These are phyloP conservation scores for Acleris holmiana DNA, from an alignment of 2,888 invertebrate genomes.

Conservation along the genomic window DNA sequence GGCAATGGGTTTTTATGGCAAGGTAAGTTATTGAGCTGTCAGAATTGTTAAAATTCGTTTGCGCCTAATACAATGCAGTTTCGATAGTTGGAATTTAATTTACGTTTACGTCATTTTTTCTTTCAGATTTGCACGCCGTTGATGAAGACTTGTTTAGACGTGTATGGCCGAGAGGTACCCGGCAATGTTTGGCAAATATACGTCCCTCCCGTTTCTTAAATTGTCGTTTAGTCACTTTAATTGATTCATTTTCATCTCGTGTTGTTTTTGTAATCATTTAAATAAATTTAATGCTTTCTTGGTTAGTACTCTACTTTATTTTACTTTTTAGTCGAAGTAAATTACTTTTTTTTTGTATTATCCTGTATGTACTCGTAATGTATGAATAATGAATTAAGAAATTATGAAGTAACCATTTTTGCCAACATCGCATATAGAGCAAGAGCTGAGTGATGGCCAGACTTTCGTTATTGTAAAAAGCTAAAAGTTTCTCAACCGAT, in stretches of 20 bases:
- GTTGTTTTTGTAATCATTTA: not conserved
- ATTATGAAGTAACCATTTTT: too few species aligned
- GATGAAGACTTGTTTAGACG: conserved; percentile 72
- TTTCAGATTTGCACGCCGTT: conserved; percentile 68
- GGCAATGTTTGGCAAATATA: conserved; percentile 77
- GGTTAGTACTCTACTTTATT: too few species aligned
- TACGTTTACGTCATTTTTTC: conserved; percentile 29
- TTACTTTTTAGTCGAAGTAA: too few species aligned
- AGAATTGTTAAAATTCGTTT: conserved; percentile 21
- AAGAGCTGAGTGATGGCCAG: too few species aligned
- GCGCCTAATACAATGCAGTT: conserved; percentile 5
- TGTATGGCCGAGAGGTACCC: conserved; percentile 68
- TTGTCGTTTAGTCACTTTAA: not conserved
- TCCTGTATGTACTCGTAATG: too few species aligned
- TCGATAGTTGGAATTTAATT: conserved; percentile 4
- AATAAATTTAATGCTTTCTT: too few species aligned
- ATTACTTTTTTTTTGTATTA: too few species aligned
- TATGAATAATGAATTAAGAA: too few species aligned
- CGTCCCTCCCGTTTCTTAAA: conserved; percentile 55
- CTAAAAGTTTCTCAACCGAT: too few species aligned
- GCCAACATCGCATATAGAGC: too few species aligned
- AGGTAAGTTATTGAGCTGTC: conserved; percentile 54
- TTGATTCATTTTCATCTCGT: not conserved
- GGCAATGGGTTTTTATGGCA: conserved; percentile 72
- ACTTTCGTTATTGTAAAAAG: too few species aligned